A percentile compares a stretch with the other conserved stretches of the same genome.
Conservation (phyloP, 30 jellyfish, hydroid and myxozoan species). For the Cassiopea xamachana region DNA sequence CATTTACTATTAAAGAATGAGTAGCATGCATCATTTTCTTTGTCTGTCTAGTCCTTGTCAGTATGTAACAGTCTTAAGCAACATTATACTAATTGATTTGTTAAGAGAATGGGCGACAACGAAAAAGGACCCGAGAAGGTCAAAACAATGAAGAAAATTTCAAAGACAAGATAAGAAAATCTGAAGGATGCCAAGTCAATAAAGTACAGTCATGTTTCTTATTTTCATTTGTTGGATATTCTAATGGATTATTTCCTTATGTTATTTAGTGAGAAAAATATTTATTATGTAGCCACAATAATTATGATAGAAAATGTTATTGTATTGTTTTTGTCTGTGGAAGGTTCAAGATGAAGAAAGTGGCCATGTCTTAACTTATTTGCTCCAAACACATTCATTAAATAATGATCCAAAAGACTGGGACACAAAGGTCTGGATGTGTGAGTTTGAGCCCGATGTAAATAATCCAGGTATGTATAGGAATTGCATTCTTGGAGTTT, state of each 20-base stretch:
- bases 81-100: too few species aligned
- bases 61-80: too few species aligned
- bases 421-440: constrained; percentile 99
- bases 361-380: constrained; percentile 54
- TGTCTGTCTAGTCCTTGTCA: too few species aligned
- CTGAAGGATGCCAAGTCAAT: constrained; percentile 54
- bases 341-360: constrained; percentile 21
- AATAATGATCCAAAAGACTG: constrained; percentile 94
- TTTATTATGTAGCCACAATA: too few species aligned
- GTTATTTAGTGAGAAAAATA: background rate
- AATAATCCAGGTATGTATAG: constrained; percentile 67
- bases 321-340: too few species aligned
- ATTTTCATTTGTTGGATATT: too few species aligned
- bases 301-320: too few species aligned
- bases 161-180: constrained; percentile 34
- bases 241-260: background rate
- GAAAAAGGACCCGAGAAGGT: constrained; percentile 28
- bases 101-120: constrained; percentile 45
- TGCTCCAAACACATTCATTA: constrained; percentile 93
- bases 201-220: background rate
- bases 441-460: constrained; percentile 96
- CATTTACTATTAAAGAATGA: too few species aligned
- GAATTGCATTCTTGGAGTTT: background rate
- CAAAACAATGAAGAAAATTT: constrained; percentile 7
- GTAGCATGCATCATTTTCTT: too few species aligned